phyloP scores from a whole-genome alignment of 2,797 vertebrate genomes.

The Pseudopleuronectes americanus region DNA sequence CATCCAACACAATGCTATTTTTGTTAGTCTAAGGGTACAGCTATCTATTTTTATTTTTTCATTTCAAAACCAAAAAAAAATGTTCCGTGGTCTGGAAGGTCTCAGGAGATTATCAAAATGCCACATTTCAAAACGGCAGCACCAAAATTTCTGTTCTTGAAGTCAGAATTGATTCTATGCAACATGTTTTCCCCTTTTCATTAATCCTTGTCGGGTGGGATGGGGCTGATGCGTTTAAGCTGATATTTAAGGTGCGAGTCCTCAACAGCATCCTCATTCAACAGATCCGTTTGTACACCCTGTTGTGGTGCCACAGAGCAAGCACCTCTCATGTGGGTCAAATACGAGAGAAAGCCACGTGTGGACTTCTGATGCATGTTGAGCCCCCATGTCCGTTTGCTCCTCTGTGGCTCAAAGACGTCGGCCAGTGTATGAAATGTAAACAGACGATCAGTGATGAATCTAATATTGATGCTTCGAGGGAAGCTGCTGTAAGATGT shows the following conservation, averaged over 20 bases:
- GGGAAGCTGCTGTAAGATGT: slow-evolving; percentile 83
- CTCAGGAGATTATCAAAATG: slow-evolving; percentile 76
- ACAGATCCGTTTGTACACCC: slow-evolving; percentile 46
- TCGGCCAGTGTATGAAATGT: slow-evolving; percentile 75
- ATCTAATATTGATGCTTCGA: slow-evolving; percentile 57
- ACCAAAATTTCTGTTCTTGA: slow-evolving; percentile 72
- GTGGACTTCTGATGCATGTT: slow-evolving; percentile 78
- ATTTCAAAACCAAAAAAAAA: slow-evolving; percentile 70
- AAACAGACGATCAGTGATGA: slow-evolving; percentile 67
- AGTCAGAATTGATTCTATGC: slow-evolving; percentile 83
- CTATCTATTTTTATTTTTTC: slow-evolving; percentile 63
- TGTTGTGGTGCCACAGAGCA: slow-evolving; percentile 53
- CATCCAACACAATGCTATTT: slow-evolving; percentile 75
- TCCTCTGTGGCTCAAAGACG: slow-evolving; percentile 87
- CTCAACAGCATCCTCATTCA: slow-evolving; percentile 40
- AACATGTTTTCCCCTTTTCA: slow-evolving; percentile 65
- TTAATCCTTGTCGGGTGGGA: slow-evolving; percentile 40
- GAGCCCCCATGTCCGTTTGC: slow-evolving; percentile 82
- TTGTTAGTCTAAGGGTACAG: slow-evolving; percentile 73
- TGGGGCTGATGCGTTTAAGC: slow-evolving; percentile 39
- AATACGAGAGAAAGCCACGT: slow-evolving; percentile 69
- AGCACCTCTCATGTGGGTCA: slow-evolving; percentile 38
- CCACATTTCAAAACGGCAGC: slow-evolving; percentile 66
- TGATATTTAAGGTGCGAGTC: slow-evolving; percentile 32
- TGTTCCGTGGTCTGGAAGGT: slow-evolving; percentile 56